Evolutionary conservation across 2,113 vertebrate species (phyloP), one percentile per base, ranked within the genome.

Genomic region (Eonycteris spelaea): DNA sequence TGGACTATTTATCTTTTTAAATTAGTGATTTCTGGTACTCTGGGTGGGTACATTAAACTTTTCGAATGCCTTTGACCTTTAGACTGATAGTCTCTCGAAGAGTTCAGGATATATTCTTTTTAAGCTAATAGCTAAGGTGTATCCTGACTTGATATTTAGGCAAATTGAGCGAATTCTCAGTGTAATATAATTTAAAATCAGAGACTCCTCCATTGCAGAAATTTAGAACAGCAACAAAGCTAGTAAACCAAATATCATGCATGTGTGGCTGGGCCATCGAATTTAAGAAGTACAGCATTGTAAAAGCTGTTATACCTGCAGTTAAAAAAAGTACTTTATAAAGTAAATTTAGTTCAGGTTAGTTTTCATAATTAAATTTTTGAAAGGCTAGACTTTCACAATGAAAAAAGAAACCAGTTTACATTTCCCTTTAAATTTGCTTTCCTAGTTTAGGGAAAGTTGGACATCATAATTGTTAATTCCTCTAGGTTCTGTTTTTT

Each of bases 21-120:
- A 85, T 10, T 68, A 90, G 88, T 79, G 38, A 40, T 9, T 95
- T 97, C 57, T 90, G 94, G 26, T 94, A 96, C 48, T 75, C 88
- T 97, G 48, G 59, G 38, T 74, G 70, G 26, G 19, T 30, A 71
- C 94, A 86, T 95, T 97, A 96, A 95, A 96, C 9, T 97, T 97
- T 94, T 91, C 83, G 96, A 97, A 93, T 48, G 75, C 71, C 94
- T 98, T 96, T 74, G 96, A 96, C 75, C 48, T 70, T 33, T 86
- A 98, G 87, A 90, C 40, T 95, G 85, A 59, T 96, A 94, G 92
- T 91, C 55, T 95, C 22, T 12, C 24, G 68, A 97, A 83, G 45
- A 96, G n/a, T 91, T 70, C 18, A 71, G 89, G 87, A 95, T 78
- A 63, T 21, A 10, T 55, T 55, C 48, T 73, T 59, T 55, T 91